phyloP scores from a whole-genome alignment of 1,140 invertebrate species.

The Mya arenaria region DNA sequence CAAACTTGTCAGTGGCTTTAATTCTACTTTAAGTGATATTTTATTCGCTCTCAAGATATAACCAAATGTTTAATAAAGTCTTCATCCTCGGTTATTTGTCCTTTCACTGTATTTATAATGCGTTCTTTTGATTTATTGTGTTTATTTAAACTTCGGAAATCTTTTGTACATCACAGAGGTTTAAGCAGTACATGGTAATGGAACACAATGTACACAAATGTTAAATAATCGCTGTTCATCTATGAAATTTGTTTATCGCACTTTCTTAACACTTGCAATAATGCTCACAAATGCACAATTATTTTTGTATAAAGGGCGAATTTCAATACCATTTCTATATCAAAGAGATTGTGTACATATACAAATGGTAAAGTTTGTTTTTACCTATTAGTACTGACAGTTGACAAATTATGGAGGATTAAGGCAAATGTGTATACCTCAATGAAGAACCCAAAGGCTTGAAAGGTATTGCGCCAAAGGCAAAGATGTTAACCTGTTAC shows the following conservation, averaged over 20 bases:
- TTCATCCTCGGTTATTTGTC: not conserved
- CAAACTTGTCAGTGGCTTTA: too few species aligned
- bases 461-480: too few species aligned
- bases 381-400: not conserved
- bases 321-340: not conserved
- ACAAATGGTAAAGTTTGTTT: not conserved
- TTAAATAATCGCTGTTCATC: not conserved
- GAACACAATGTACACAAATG: not conserved
- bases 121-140: not conserved
- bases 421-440: too few species aligned
- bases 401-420: conserved; percentile 4
- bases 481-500: too few species aligned
- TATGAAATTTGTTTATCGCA: not conserved
- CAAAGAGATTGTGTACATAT: not conserved
- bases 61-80: not conserved
- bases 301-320: not conserved
- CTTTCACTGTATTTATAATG: not conserved
- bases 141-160: not conserved
- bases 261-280: not conserved
- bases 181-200: not conserved
- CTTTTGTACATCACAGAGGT: not conserved
- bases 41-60: not conserved
- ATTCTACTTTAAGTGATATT: not conserved
- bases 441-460: too few species aligned
- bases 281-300: not conserved